Evolutionary conservation across 1,140 invertebrate genomes (phyloP).

Genomic region (Lanistes nyassanus): DNA sequence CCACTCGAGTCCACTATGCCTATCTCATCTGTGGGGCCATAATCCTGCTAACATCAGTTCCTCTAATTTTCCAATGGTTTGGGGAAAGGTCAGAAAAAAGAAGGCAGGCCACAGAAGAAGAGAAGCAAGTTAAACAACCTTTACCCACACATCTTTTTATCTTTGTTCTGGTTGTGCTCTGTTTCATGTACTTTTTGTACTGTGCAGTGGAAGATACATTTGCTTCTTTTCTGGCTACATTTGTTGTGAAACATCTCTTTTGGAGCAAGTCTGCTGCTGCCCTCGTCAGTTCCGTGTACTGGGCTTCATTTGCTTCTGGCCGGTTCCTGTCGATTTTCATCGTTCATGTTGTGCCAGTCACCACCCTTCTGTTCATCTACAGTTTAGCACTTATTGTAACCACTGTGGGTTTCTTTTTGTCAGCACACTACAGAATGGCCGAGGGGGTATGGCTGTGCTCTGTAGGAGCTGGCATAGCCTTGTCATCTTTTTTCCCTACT

Average conservation of each 20-base stretch:
- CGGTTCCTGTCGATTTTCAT: constrained; percentile 41
- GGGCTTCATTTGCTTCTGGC: constrained; percentile 36
- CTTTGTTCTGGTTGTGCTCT: constrained; percentile 10
- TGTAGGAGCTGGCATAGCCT: constrained; percentile 30
- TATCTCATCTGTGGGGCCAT: constrained; percentile 15
- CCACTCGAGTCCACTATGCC: constrained; percentile 18
- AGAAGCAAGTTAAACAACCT: constrained; percentile 3
- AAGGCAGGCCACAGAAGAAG: not conserved
- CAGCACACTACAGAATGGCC: too few species aligned
- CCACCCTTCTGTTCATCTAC: too few species aligned
- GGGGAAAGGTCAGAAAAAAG: not conserved
- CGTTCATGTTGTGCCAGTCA: constrained; percentile 15
- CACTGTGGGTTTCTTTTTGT: too few species aligned
- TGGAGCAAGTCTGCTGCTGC: constrained; percentile 38
- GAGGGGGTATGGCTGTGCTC: not conserved
- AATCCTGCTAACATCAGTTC: constrained; percentile 7
- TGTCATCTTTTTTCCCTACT: constrained; percentile 37
- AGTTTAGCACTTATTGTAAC: too few species aligned
- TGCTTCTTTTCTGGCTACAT: constrained; percentile 38
- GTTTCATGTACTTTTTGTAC: constrained; percentile 30
- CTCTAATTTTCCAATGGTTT: constrained; percentile 15
- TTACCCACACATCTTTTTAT: constrained; percentile 7
- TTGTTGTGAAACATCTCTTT: constrained; percentile 31
- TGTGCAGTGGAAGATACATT: constrained; percentile 44
- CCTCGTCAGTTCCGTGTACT: constrained; percentile 36